Base-by-base conservation (phyloP, 1,140 invertebrate species). In the Sinonovacula constricta region DNA sequence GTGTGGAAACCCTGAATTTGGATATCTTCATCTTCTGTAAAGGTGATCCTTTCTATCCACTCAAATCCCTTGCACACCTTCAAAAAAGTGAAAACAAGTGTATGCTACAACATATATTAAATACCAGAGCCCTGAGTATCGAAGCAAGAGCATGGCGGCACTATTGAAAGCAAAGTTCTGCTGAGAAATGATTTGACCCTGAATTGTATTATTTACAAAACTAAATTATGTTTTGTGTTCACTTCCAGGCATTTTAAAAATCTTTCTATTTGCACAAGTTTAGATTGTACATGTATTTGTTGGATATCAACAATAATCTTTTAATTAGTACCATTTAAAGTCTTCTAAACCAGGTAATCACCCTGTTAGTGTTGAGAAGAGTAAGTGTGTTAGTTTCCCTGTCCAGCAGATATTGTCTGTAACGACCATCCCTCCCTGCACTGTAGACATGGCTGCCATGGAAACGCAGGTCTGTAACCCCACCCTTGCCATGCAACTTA, bases 1-100 rank as follows among this genome's bases (percentile, higher is more conserved):
- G 94, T 94, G 85, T 94, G 93, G 90, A 96, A 96, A 30, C 95
- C 95, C 82, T 94, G 92, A 54, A 95, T 87, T 65, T 91, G 86
- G 36, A 93, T 63, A 30, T 88, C n/a, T n/a, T n/a, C 83, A 15
- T 34, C 68, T 15, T 85, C 79, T 66, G 72, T 56, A 69, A 91
- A 84, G 5, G 83, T 57, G 36, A 91, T 78, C 71, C 82, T 86
- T 62, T 88, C 88, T 66, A 92, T 87, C 95, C 95, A 95, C 77
- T 94, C 93, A 87, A 95, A 94, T 26, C 94, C 93, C 86, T 93
- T 92, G 84, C 93, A 93, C 86, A 92, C 91, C 86, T 86, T 75
- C 79, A 90, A 85, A 22, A 90, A 83, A 62, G 59, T 18, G 18
- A 66, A 45, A 22, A 45, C 63, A 60, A 60, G 15, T 24, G 1